Base-by-base conservation (phyloP, 2,113 vertebrate genomes). In the Columba livia region DNA sequence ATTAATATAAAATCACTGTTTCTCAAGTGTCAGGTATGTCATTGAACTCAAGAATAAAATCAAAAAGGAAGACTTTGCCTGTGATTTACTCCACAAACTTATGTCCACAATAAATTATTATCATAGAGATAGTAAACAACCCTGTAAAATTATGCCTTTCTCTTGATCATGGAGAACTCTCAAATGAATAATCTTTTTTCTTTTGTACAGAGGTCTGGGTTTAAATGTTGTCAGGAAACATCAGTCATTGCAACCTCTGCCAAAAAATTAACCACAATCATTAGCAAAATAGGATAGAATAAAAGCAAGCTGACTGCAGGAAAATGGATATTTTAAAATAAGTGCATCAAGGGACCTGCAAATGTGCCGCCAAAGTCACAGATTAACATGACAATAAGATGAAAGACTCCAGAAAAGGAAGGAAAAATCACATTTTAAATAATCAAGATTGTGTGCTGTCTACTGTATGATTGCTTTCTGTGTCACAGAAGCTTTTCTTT, bases 261-360 rank as follows among this genome's bases (percentile, higher is more conserved):
- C 69, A 90, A 93, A 94, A 97, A 94, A 77, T 61, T 57, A 77
- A 82, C 85, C 24, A 87, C 40, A 87, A 61, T 36, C n/a, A 57
- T 85, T 61, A 93, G 32, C 28, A 92, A 96, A 92, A 89, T 23
- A 29, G 29, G 29, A 42, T 5, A 87, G 56, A 81, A 81, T 81
- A 86, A 91, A 83, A 90, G 53, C 23, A 74, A 84, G 38, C 5
- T 83, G 64, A 86, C 75, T 80, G 25, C 16, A 86, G 14, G n/a
- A 77, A 94, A 84, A 85, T 1, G 2, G 38, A 5, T 77, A 72
- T 74, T 89, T 89, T 15, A 53, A 94, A 88, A 77, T 61, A 79
- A 73, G 25, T 60, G 26, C 48, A 83, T 53, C 25, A 86, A 83
- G 12, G 48, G 29, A 70, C 20, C 7, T 53, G 64, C 10, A 64